Evolutionary conservation across 1,140 invertebrate genomes (phyloP), one percentile per base, ranked within the genome.

Genomic region (Penaeus chinensis): DNA sequence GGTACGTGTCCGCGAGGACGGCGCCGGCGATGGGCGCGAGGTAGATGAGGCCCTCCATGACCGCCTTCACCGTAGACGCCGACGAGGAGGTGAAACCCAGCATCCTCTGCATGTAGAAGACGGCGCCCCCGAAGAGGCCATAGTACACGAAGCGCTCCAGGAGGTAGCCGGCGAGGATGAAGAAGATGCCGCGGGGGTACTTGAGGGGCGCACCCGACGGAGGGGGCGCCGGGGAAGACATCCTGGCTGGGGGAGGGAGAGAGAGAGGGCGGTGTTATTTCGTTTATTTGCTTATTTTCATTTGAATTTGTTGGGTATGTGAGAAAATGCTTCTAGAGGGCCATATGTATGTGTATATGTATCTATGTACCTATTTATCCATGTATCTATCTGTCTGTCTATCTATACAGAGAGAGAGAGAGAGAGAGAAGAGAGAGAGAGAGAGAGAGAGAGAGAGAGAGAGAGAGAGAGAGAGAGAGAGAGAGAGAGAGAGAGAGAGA

Each of bases 1-100:
- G 92, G 90, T 94, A 95, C 47, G 96, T 96, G 92, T 99, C 98
- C 0, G 97, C 96, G 19, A 98, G 90, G 74, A 98, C 95, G 0
- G 97, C 97, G 0, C 97, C 97, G 54, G 98, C 91, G 18, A 98
- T 89, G 0, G 97, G 97, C 54, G 96, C 96, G 90, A 98, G 95
- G 91, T 98, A 98, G 27, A 89, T 87, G 0, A 89, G 61, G 0
- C 89, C 82, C 71, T 89, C 89, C 71, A 89, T 87, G 0, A 82
- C 81, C 24, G 89, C 81, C 42, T 85, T 89, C 11, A 87, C 77
- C n/a, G 89, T 80, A 54, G 85, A 87, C 11, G 85, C 74, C 69
- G 74, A 76, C 65, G 83, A 74, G 22, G 88, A 81, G n/a, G 84
- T 78, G 74, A 89, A 89, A 66, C 80, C 78, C 77, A 89, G 78